Evolutionary conservation across 2,888 invertebrate genomes (phyloP).

Genomic region (Caenorhabditis plicata): DNA sequence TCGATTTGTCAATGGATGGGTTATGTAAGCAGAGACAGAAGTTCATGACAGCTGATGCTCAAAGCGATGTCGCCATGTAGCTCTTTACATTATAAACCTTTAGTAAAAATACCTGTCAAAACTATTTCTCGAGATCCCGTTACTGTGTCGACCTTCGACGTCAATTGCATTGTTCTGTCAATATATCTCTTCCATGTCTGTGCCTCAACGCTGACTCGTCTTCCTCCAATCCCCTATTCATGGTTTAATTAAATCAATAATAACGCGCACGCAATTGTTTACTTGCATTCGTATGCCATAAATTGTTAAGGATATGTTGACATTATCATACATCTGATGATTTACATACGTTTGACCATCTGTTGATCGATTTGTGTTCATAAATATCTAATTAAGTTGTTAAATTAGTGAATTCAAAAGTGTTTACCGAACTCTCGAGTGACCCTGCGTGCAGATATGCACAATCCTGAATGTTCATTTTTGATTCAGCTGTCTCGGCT

Average conservation of each 20-base stretch:
- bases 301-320: slow-evolving; percentile 31
- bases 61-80: too few relatives aligned
- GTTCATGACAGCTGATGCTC: too few relatives aligned
- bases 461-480: slow-evolving; percentile 17
- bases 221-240: slow-evolving; percentile 13
- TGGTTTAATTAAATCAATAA: neutral
- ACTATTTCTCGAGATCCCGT: slow-evolving; percentile 17
- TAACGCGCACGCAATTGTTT: neutral
- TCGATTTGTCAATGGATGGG: too few relatives aligned
- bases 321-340: slow-evolving; percentile 24
- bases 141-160: neutral
- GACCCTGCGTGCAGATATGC: slow-evolving; percentile 15
- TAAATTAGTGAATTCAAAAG: neutral
- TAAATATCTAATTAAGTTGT: slow-evolving; percentile 11
- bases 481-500: slow-evolving; percentile 13
- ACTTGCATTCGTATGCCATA: slow-evolving; percentile 32
- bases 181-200: slow-evolving; percentile 27
- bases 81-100: too few relatives aligned
- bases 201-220: slow-evolving; percentile 13
- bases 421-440: slow-evolving; percentile 9
- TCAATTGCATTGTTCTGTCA: slow-evolving; percentile 18
- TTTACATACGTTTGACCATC: slow-evolving; percentile 23
- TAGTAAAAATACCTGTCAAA: slow-evolving; percentile 14
- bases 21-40: too few relatives aligned
- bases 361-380: slow-evolving; percentile 20